Evolutionary conservation across 2,113 vertebrate genomes (phyloP).

Genomic region (Hemichromis elongatus): DNA sequence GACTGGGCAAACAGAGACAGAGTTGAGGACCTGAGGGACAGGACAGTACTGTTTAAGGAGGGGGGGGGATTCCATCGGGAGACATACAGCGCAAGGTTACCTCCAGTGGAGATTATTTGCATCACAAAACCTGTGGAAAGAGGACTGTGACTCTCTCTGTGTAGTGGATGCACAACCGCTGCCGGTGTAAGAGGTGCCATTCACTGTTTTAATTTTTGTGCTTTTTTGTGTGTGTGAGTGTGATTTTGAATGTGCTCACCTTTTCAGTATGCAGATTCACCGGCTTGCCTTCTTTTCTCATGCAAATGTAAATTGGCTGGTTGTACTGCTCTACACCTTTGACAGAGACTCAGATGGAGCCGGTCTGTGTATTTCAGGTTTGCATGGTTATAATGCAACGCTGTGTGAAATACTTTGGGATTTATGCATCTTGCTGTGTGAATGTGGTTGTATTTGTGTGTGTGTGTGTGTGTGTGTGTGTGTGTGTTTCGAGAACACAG

Average conservation of each 20-base stretch:
- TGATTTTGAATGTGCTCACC: conserved; percentile 30
- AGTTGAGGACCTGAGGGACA: conserved; percentile 46
- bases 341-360: conserved; percentile 17
- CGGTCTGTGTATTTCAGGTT: conserved; percentile 18
- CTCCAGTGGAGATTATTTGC: conserved; percentile 44
- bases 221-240: not conserved
- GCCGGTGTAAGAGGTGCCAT: conserved; percentile 59
- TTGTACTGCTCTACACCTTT: conserved; percentile 9
- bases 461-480: not conserved
- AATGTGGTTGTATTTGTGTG: not conserved
- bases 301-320: conserved; percentile 47
- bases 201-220: conserved; percentile 3
- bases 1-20: conserved; percentile 18
- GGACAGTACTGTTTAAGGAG: not conserved
- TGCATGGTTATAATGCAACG: conserved; percentile 15
- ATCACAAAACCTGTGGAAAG: conserved; percentile 54
- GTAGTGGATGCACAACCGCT: conserved; percentile 21
- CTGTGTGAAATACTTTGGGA: conserved; percentile 31
- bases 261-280: conserved; percentile 49
- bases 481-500: not conserved
- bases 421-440: not conserved
- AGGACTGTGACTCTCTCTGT: conserved; percentile 20
- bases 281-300: conserved; percentile 34
- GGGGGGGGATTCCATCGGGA: not conserved
- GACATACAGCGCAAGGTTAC: conserved; percentile 28